phyloP scores from a whole-genome alignment of 2,888 invertebrate species.

The Prionchulus punctatus region DNA sequence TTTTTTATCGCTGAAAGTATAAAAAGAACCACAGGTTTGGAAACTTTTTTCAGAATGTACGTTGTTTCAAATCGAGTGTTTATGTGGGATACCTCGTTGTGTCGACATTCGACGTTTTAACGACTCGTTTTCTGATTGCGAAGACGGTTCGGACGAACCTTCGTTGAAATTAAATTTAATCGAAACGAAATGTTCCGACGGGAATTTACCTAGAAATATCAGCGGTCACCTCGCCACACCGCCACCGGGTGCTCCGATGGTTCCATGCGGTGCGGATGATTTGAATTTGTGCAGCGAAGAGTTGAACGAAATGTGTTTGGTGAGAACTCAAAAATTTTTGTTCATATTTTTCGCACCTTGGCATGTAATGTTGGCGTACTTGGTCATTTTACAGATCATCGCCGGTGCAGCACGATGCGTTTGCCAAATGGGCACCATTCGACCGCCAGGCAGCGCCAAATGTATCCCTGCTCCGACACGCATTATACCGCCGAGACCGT shows the following conservation, averaged over 20 bases:
- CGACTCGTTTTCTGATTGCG: conserved; percentile 36
- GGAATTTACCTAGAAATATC: conserved; percentile 8
- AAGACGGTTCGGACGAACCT: conserved; percentile 37
- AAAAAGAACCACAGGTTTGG: too few species aligned
- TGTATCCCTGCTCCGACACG: conserved; percentile 11
- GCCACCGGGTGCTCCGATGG: conserved; percentile 11
- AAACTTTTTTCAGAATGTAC: conserved; percentile 38
- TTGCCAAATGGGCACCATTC: conserved; percentile 25
- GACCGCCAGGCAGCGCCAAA: conserved; percentile 21
- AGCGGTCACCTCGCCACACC: conserved; percentile 11
- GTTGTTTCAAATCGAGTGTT: conserved; percentile 34
- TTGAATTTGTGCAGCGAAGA: conserved; percentile 17
- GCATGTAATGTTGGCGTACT: neutral
- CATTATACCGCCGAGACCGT: too few species aligned
- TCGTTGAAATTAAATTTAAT: neutral
- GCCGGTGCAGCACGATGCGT: conserved; percentile 26
- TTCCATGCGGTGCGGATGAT: conserved; percentile 10
- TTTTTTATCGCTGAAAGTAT: conserved; percentile 3
- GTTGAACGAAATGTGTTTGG: conserved; percentile 25
- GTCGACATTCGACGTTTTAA: conserved; percentile 30
- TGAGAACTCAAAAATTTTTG: conserved; percentile 9
- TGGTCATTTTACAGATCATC: conserved; percentile 17
- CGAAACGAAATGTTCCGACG: neutral
- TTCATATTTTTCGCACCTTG: neutral
- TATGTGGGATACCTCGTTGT: conserved; percentile 37